Evolutionary conservation across 2,113 vertebrate genomes (phyloP).

Genomic region (Pseudorectes ferrugineus): DNA sequence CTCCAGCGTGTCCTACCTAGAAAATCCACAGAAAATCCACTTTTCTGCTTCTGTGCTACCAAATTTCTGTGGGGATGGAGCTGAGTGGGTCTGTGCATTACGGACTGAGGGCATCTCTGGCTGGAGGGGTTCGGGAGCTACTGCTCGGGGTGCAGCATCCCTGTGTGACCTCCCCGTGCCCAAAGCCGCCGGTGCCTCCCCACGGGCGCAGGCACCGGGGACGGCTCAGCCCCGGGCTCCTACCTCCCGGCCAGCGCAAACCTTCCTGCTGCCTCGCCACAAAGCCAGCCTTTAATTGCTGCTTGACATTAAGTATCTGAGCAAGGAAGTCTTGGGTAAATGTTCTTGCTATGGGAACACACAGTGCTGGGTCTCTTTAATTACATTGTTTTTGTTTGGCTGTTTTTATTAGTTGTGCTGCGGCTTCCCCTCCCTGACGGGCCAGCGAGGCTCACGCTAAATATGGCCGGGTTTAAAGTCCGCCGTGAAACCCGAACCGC

Average conservation of each 20-base stretch:
- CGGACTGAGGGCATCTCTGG: not conserved
- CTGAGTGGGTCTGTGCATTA: not conserved
- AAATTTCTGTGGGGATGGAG: not conserved
- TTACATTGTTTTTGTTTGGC: conserved; percentile 68
- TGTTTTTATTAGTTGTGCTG: conserved; percentile 59
- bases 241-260: not conserved
- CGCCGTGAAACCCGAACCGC: conserved; percentile 82
- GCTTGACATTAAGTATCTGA: conserved; percentile 31
- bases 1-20: not conserved
- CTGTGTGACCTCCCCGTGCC: not conserved
- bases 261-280: not conserved
- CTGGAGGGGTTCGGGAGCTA: not conserved
- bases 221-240: not conserved
- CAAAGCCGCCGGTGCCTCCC: too few relatives aligned
- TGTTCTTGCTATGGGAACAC: conserved; percentile 64
- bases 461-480: conserved; percentile 81
- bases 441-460: conserved; percentile 74
- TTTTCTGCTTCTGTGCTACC: not conserved
- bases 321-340: conserved; percentile 49
- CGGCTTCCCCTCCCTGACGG: conserved; percentile 47
- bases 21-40: not conserved
- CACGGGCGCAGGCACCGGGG: not conserved
- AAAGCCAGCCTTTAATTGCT: conserved; percentile 25
- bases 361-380: conserved; percentile 68
- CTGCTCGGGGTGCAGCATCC: not conserved